A percentile compares a stretch with the other conserved stretches of the same genome.
These are phyloP conservation scores for Sinocyclocheilus grahami DNA, from an alignment of 2,113 vertebrate genomes.

Conservation along the genomic window DNA sequence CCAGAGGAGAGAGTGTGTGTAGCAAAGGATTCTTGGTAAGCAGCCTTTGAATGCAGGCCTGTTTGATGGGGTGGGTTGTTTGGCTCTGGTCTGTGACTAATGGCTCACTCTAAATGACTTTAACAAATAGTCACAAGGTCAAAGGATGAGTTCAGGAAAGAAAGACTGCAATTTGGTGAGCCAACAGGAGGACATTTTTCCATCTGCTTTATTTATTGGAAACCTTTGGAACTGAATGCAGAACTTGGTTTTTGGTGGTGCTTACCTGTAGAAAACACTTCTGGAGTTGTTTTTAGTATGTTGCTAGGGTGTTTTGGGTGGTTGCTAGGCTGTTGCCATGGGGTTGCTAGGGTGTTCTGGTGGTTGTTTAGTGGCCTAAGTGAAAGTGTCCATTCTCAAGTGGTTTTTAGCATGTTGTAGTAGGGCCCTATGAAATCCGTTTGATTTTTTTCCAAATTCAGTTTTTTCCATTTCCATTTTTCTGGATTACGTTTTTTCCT, in stretches of 20 bases:
- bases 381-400: too few relatives aligned
- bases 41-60: slow-evolving; percentile 52
- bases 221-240: not conserved
- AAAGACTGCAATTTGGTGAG: not conserved
- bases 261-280: not conserved
- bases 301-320: too few relatives aligned
- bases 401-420: too few relatives aligned
- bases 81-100: slow-evolving; percentile 32
- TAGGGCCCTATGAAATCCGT: too few relatives aligned
- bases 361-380: too few relatives aligned
- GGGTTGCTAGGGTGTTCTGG: too few relatives aligned
- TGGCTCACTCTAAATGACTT: slow-evolving; percentile 27
- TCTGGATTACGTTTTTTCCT: too few relatives aligned
- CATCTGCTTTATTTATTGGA: not conserved
- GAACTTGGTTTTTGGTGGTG: not conserved
- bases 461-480: too few relatives aligned
- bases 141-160: slow-evolving; percentile 10
- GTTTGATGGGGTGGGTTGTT: slow-evolving; percentile 61
- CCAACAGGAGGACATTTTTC: not conserved
- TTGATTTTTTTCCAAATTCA: too few relatives aligned
- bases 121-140: slow-evolving; percentile 3
- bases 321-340: not conserved
- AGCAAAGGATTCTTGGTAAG: slow-evolving; percentile 40
- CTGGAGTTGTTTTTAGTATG: not conserved
- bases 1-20: not conserved